These are phyloP conservation scores for Latrodectus geometricus DNA, from an alignment of 1,140 invertebrate genomes.

Conservation along the genomic window DNA sequence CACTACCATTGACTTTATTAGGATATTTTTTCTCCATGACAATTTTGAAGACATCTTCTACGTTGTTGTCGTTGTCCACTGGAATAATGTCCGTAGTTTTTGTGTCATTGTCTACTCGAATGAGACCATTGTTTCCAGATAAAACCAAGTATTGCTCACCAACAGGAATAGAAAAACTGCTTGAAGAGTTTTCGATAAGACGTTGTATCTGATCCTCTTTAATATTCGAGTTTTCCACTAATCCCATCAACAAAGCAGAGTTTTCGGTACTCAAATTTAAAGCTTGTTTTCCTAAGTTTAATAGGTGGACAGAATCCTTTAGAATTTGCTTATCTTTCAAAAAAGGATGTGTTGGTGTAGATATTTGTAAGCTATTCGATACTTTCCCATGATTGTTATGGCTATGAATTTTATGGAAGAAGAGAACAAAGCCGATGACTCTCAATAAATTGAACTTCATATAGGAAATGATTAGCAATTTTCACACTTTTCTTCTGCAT, in stretches of 20 bases:
- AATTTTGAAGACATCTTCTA: slow-evolving; percentile 42
- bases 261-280: slow-evolving; percentile 6
- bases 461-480: no score
- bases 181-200: not conserved
- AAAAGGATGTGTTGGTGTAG: not conserved
- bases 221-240: slow-evolving; percentile 1
- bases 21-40: slow-evolving; percentile 23
- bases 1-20: not conserved
- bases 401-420: not conserved
- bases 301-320: slow-evolving; percentile 2
- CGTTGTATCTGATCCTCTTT: not conserved
- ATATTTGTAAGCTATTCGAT: not conserved
- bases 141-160: slow-evolving; percentile 5
- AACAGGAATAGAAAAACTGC: not conserved
- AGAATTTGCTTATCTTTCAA: not conserved
- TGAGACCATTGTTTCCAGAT: slow-evolving; percentile 4
- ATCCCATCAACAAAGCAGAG: not conserved
- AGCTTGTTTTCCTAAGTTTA: slow-evolving; percentile 25
- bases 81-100: not conserved
- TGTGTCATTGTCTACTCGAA: slow-evolving; percentile 3
- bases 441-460: not conserved
- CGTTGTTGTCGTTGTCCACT: not conserved
- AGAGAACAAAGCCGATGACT: not conserved
- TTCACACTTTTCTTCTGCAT: no score
- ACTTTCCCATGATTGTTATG: not conserved